Conservation (phyloP, 2,888 invertebrate genomes). For the Lucinisca nassula region DNA sequence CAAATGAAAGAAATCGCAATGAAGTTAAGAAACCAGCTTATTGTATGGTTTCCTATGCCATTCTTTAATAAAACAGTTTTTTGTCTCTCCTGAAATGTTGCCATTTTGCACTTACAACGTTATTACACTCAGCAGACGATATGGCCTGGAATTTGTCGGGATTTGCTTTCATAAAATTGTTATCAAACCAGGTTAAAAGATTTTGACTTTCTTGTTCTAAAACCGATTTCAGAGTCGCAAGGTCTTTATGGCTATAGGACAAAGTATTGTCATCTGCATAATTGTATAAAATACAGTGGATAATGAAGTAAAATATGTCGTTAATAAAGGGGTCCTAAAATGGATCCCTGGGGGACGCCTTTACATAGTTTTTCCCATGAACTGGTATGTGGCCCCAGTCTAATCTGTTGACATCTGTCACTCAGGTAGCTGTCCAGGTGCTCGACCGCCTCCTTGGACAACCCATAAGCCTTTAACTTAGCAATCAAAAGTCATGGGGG, state of each 20-base stretch:
- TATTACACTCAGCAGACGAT: no score
- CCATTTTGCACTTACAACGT: no score
- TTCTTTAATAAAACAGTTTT: no score
- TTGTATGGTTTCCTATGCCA: no score
- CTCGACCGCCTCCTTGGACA: background rate
- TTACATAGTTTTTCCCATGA: background rate
- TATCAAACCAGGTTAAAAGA: background rate
- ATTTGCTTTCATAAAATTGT: background rate
- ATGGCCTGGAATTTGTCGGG: background rate
- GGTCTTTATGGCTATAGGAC: background rate
- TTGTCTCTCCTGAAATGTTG: no score
- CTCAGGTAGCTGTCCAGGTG: background rate
- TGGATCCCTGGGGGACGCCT: background rate
- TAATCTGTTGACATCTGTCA: background rate
- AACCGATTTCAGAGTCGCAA: background rate
- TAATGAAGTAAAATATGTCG: background rate
- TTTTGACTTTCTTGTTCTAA: background rate
- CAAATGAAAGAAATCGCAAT: no score
- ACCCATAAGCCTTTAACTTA: no score
- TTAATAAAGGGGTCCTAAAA: background rate
- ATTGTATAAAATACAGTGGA: background rate
- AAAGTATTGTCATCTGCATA: background rate
- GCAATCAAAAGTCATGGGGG: no score
- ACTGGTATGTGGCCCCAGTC: background rate
- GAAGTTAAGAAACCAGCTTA: no score